Percentiles rank a stretch among this genome's conserved stretches.
Conservation (phyloP, 2,888 invertebrate species). For the Antheraea assamensis region DNA sequence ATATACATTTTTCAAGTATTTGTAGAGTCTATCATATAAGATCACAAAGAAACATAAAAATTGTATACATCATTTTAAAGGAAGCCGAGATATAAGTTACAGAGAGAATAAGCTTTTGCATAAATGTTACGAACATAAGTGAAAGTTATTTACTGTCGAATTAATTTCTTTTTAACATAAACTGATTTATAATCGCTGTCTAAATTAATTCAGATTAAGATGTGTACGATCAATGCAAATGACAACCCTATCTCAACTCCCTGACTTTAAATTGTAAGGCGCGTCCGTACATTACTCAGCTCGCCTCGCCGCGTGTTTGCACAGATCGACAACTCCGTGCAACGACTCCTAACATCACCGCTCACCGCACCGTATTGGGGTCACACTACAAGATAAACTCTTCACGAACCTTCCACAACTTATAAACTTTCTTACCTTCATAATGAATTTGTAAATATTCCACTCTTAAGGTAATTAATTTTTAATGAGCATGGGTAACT, state of each 20-base stretch:
- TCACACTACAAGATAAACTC: slow-evolving; percentile 67
- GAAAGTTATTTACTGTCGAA: neutral
- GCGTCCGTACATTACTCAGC: slow-evolving; percentile 75
- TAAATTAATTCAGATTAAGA: neutral
- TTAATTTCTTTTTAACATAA: neutral
- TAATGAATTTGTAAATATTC: neutral
- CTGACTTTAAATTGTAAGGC: slow-evolving; percentile 67
- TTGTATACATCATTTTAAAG: neutral
- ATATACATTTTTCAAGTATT: neutral
- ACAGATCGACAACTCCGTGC: slow-evolving; percentile 73
- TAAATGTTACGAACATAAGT: too few species aligned
- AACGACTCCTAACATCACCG: slow-evolving; percentile 57
- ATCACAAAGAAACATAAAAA: neutral
- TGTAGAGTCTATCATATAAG: neutral
- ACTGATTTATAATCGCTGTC: neutral
- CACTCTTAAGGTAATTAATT: neutral
- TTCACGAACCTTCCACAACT: slow-evolving; percentile 59
- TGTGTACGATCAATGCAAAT: neutral
- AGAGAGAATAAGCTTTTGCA: too few species aligned
- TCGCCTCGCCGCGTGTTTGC: slow-evolving; percentile 73
- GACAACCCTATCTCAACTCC: slow-evolving; percentile 27
- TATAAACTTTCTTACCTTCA: slow-evolving; percentile 53
- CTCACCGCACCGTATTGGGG: slow-evolving; percentile 58
- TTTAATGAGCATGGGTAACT: too few species aligned
- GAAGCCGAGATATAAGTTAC: neutral